Base-by-base conservation (phyloP, 2,888 invertebrate species). In the Deilephila elpenor region DNA sequence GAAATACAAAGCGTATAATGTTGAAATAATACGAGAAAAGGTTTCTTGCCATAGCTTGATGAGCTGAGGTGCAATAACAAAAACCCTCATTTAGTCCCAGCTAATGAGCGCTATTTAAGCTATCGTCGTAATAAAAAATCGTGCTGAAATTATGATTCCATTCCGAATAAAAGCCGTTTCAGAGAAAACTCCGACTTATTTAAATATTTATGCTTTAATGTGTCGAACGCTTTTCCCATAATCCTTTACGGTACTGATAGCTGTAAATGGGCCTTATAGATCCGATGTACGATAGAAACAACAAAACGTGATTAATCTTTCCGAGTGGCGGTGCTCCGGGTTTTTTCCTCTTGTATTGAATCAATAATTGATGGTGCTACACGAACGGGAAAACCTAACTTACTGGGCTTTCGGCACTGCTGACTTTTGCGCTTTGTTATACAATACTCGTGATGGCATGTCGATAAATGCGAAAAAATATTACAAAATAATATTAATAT, bases 301-400 rank as follows among this genome's bases (percentile, higher is more conserved):
- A 67, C 67, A 51, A 67, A 67, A 67, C 67, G 25, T 17, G 67
- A 67, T 67, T 67, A 67, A 67, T 67, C 51, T 67, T 20, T 44
- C 67, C 44, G 51, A 67, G 67, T 67, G 67, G 51, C 44, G 44
- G 14, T 44, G 37, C 64, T 51, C 51, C 20, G 67, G 67, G 64
- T 64, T 67, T 67, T 67, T 51, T 67, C 51, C 67, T 67, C 67
- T 51, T 67, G 67, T 51, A 67, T 51, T 51, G 51, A 67, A 67
- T 67, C 67, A 67, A 67, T 67, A 67, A 67, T 67, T 67, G 20
- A 67, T 51, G 67, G 25, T 51, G 44, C 17, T 51, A 67, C 67
- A 51, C 17, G 51, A 51, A 67, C 67, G 51, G 44, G 25, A 67
- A 37, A 64, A 67, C 25, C 51, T 67, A 67, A 67, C 25, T 51